phyloP scores from a whole-genome alignment of 2,888 invertebrate genomes.

The Balanococcus diminutus region DNA sequence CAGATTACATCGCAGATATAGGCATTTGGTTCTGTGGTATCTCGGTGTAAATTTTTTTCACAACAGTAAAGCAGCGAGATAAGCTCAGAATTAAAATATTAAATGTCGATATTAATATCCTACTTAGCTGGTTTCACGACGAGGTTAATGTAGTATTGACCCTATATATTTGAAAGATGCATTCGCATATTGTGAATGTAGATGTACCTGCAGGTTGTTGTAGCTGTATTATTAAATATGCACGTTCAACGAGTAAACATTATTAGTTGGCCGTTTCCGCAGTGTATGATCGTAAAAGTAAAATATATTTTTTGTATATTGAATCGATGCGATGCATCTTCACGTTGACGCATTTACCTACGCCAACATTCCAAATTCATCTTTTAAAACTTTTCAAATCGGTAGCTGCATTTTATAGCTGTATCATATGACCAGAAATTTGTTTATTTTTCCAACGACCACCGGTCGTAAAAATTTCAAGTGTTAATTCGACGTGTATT shows the following conservation, averaged over 20 bases:
- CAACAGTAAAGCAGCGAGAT: conserved; percentile 20
- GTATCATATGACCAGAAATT: neutral
- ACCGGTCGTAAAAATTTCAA: neutral
- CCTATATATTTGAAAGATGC: conserved; percentile 16
- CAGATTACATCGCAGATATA: neutral
- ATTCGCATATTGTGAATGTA: neutral
- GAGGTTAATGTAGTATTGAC: conserved; percentile 27
- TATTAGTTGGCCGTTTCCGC: conserved; percentile 30
- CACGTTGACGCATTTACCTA: neutral
- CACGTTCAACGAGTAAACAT: conserved; percentile 8
- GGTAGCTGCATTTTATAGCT: neutral
- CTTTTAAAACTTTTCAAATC: neutral
- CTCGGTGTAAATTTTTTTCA: neutral
- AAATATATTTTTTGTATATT: too few species aligned
- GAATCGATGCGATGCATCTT: neutral
- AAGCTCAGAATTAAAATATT: conserved; percentile 30
- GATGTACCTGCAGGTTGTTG: neutral
- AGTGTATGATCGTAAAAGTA: conserved; percentile 34
- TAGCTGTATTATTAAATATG: conserved; percentile 28
- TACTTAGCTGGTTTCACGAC: conserved; percentile 18
- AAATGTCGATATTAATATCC: conserved; percentile 31
- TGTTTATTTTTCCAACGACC: neutral
- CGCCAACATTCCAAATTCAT: neutral
- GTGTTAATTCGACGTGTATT: neutral
- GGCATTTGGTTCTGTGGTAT: neutral